Evolutionary conservation across 1,140 invertebrate species (phyloP).

Genomic region (Dendroctonus ponderosae): DNA sequence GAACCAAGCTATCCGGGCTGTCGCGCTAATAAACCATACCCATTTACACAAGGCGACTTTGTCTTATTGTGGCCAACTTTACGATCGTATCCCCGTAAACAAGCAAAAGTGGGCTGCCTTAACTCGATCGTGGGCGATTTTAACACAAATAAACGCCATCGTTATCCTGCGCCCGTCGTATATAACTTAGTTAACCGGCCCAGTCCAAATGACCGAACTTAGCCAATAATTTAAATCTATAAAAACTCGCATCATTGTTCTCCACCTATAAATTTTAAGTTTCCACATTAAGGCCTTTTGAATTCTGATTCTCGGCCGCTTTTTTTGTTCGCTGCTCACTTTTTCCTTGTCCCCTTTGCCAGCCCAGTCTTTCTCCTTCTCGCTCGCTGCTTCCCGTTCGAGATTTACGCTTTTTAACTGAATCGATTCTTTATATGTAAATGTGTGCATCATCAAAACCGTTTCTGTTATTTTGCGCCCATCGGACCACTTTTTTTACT

Average conservation of each 20-base stretch:
- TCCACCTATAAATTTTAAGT: constrained; percentile 31
- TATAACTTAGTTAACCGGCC: constrained; percentile 33
- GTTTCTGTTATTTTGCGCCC: no score
- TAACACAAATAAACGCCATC: constrained; percentile 34
- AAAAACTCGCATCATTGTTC: constrained; percentile 33
- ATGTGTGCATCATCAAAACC: no score
- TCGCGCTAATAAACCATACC: constrained; percentile 19
- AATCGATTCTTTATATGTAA: no score
- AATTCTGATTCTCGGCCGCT: constrained; percentile 28
- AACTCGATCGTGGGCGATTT: constrained; percentile 30
- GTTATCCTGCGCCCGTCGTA: constrained; percentile 25
- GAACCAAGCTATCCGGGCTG: constrained; percentile 6
- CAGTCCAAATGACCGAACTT: constrained; percentile 31
- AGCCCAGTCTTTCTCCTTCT: neutral
- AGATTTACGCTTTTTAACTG: constrained; percentile 1
- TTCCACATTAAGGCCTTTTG: constrained; percentile 31
- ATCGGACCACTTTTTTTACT: no score
- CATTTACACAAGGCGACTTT: constrained; percentile 21
- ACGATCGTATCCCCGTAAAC: constrained; percentile 30
- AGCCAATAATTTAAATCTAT: constrained; percentile 34
- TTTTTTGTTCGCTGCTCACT: constrained; percentile 23
- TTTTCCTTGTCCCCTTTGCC: neutral
- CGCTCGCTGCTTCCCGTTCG: neutral
- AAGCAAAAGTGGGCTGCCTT: constrained; percentile 31
- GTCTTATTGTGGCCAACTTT: constrained; percentile 28